Percentiles rank a stretch among this genome's conserved stretches.
Conservation (phyloP, 2,113 vertebrate species). For the Sarotherodon lohbergeri region DNA sequence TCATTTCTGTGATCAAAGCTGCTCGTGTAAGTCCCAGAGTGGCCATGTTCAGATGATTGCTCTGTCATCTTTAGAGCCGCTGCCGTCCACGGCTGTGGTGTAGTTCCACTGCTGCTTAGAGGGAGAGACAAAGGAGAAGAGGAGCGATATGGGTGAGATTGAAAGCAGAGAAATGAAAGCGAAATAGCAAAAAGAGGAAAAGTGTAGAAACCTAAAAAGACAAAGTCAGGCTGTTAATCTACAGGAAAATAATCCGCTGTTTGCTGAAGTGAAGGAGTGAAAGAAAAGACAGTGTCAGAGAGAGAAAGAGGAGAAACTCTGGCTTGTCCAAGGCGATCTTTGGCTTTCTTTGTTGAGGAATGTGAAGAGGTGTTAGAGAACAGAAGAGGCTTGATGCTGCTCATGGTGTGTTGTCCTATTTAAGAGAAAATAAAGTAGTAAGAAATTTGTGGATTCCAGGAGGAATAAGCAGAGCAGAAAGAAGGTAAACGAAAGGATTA, state of each 20-base stretch:
- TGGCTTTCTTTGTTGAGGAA: not conserved
- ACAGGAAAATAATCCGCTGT: constrained; percentile 2
- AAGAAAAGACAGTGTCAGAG: not conserved
- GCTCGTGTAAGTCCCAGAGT: not conserved
- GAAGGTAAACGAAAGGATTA: not conserved
- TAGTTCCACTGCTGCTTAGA: not conserved
- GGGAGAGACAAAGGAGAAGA: not conserved
- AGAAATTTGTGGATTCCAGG: not conserved
- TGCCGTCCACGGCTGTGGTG: not conserved
- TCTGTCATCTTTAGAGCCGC: constrained; percentile 24
- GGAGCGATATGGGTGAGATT: not conserved
- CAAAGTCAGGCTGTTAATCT: constrained; percentile 10
- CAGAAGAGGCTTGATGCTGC: not conserved
- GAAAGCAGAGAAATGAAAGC: not conserved
- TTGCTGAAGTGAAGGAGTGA: not conserved
- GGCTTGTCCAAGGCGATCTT: not conserved
- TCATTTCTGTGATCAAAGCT: constrained; percentile 54
- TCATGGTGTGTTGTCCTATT: not conserved
- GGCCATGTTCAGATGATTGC: constrained; percentile 8
- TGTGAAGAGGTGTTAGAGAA: not conserved
- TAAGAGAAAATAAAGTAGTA: not conserved
- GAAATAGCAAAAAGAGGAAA: not conserved
- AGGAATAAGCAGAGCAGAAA: not conserved
- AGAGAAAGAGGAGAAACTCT: not conserved
- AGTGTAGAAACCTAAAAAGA: not conserved